Evolutionary conservation across 2,888 invertebrate genomes (phyloP), one percentile per base, ranked within the genome.

Genomic region (Oligia latruncula): DNA sequence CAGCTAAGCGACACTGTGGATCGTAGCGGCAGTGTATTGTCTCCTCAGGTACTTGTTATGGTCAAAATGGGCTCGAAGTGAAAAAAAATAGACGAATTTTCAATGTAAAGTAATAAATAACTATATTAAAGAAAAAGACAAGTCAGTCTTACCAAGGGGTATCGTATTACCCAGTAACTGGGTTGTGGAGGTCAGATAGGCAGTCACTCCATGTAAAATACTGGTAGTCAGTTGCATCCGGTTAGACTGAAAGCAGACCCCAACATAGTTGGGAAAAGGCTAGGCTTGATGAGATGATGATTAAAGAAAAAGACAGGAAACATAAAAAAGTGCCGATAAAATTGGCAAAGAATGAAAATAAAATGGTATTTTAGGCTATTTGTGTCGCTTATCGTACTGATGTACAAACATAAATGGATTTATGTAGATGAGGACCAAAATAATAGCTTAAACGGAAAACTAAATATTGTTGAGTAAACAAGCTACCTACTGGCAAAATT

Each of bases 1-100:
- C 91, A 90, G 82, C 20, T 4, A 9, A 43, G 87, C 76, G 89
- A 82, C 71, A 83, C 52, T 62, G 35, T 88, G 78, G 86, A 49
- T 67, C 29, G 29, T 43, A 29, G 35, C 6, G 58, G 55, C 29
- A 65, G 13, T 13, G 11, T 20, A 4, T 43, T 43, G 8, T 64
- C 17, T 40, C 6, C 17, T 77, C 20, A 29, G 29, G 0, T 20
- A 58, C n/a, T 58, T n/a, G 11, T 11, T 58, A n/a, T 1, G 58
- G 4, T 23, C 23, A 11, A 58, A 58, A n/a, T n/a, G 11, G 58
- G 11, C 4, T 23, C 58, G 58, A 23, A 58, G 58, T n/a, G 58
- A 11, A 58, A n/a, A 1, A 60, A 60, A 60, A 13, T n/a, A 13
- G 11, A 4, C 11, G 1, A 13, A 60, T n/a, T 11, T 60, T n/a